phyloP scores from a whole-genome alignment of 2,888 invertebrate species.

The Leptopterna dolabrata region DNA sequence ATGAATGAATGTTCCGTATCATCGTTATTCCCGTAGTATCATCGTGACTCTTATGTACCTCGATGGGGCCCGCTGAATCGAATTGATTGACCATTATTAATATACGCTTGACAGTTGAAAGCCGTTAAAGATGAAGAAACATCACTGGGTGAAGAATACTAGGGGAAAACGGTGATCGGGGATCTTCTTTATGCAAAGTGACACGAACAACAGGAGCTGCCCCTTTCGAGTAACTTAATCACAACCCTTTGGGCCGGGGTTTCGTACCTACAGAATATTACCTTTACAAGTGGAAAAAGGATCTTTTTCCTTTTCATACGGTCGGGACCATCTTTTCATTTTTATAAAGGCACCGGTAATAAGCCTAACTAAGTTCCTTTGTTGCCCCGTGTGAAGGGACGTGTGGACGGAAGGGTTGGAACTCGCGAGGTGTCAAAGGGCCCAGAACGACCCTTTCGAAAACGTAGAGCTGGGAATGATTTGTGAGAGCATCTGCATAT shows the following conservation, averaged over 20 bases:
- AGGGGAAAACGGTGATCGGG: neutral
- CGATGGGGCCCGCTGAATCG: neutral
- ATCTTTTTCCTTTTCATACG: neutral
- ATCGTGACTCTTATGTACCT: neutral
- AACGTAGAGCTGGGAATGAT: neutral
- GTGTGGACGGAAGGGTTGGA: neutral
- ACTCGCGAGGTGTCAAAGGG: neutral
- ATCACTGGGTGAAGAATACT: neutral
- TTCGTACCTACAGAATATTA: neutral
- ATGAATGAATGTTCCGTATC: no score
- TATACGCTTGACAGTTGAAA: neutral
- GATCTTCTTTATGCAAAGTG: constrained; percentile 36
- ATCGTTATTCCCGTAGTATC: no score
- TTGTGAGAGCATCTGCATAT: neutral
- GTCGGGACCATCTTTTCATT: neutral
- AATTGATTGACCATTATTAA: constrained; percentile 39
- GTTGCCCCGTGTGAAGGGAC: neutral
- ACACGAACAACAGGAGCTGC: neutral
- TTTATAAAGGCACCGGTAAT: neutral
- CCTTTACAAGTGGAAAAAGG: neutral
- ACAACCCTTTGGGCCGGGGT: neutral
- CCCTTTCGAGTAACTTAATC: constrained; percentile 24
- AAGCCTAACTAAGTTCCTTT: constrained; percentile 38
- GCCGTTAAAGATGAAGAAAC: neutral
- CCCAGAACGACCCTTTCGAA: neutral